A percentile compares a stretch with the other conserved stretches of the same genome.
Conservation (phyloP, 2,113 vertebrate genomes). For the Calidris pugnax region DNA sequence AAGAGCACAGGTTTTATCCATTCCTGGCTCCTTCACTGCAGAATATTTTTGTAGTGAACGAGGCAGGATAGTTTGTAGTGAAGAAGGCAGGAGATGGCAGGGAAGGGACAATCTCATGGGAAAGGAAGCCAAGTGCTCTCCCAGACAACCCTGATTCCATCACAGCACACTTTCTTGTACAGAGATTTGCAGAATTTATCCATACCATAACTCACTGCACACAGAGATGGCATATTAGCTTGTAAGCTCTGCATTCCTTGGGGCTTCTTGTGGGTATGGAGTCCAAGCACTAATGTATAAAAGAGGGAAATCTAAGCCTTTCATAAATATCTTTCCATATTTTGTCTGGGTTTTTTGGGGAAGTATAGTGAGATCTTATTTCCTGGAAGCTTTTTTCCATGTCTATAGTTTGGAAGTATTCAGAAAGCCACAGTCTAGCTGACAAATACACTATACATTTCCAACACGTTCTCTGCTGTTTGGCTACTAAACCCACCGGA, state of each 20-base stretch:
- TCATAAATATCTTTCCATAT: not conserved
- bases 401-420: not conserved
- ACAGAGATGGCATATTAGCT: not conserved
- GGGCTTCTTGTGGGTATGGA: not conserved
- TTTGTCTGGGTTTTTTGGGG: not conserved
- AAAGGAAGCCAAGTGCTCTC: not conserved
- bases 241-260: not conserved
- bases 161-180: not conserved
- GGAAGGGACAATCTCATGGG: not conserved
- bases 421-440: conserved; percentile 25
- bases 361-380: not conserved
- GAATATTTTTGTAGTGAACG: not conserved
- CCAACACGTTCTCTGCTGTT: not conserved
- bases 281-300: not conserved
- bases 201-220: not conserved
- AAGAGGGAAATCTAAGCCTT: not conserved
- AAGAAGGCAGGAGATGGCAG: not conserved
- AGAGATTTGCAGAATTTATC: not conserved
- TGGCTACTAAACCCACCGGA: not conserved
- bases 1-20: not conserved
- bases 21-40: not conserved
- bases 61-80: not conserved
- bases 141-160: not conserved
- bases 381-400: conserved; percentile 32
- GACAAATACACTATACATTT: not conserved